Base-by-base conservation (phyloP, 2,888 invertebrate genomes). In the Acrocera orbiculus region DNA sequence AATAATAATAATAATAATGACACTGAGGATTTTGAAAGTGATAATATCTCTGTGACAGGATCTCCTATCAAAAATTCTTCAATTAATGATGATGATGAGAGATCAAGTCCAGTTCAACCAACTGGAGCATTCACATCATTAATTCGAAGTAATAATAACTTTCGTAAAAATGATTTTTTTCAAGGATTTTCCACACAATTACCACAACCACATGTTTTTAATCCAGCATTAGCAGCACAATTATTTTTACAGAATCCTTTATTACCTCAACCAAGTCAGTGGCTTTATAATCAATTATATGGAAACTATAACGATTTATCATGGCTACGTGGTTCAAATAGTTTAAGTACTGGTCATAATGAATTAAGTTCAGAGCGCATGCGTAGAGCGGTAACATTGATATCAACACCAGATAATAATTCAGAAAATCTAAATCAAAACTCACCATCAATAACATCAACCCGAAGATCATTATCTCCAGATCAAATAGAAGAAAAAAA, bases 271-370 rank as follows among this genome's bases (percentile, higher is more conserved):
- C 78, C 78, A 5, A 75, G 75, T 23, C 79, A 79, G 39, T 80
- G 79, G 80, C 56, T 80, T 5, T 80, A 80, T 48, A 76, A 77
- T 0, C 80, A 80, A 48, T 61, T 81, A 2, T 80, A 80, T 50
- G 74, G 74, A 19, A 70, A 67, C 36, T 63, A 62, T 33, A 72
- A 73, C 44, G 76, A 76, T 39, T 71, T 76, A 63, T 62, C 65
- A 3, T 77, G 77, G 77, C 63, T 78, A 50, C 62, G 66, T 19
- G 56, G 64, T 30, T 55, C 64, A 14, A 46, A 53, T 16, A 45
- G 51, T 1, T 47, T 47, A 4, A 38, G 35, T 27, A 40, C 34
- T 26, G 49, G 46, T 27, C 37, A 16, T 19, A 30, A 30, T n/a
- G 29, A 29, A 15, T 29, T 20, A 44, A 53, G 35, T 51, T 33